Percentiles rank a stretch among this genome's conserved stretches.
Evolutionary conservation across 1,140 invertebrate species (phyloP).

Genomic region (Cotesia glomerata): DNA sequence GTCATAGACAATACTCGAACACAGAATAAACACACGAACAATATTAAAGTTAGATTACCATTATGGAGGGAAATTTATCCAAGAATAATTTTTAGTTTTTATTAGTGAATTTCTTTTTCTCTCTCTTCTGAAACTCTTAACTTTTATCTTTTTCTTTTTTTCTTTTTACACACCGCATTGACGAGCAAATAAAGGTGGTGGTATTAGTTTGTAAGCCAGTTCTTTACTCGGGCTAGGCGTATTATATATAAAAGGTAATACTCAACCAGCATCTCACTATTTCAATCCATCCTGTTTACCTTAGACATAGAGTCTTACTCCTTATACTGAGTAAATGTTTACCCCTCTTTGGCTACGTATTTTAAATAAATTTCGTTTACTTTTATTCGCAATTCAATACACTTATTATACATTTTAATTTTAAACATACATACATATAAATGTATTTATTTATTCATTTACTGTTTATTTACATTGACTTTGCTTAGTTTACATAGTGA

Average conservation of each 20-base stretch:
- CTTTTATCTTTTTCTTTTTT: conserved; percentile 10
- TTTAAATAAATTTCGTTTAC: neutral
- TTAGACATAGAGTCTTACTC: neutral
- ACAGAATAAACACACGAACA: neutral
- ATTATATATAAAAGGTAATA: too few species aligned
- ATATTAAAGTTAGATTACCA: conserved; percentile 12
- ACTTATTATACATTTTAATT: too few species aligned
- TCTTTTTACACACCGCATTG: neutral
- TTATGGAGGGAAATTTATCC: conserved; percentile 45
- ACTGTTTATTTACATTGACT: too few species aligned
- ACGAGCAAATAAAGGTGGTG: neutral
- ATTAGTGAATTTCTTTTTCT: conserved; percentile 16
- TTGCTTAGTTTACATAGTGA: too few species aligned
- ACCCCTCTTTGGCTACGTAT: too few species aligned
- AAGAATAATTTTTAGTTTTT: conserved; percentile 26
- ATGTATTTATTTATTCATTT: too few species aligned
- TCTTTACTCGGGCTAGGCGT: neutral
- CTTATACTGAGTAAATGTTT: neutral
- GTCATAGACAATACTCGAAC: conserved; percentile 17
- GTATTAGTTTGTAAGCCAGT: neutral
- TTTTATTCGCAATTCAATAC: neutral
- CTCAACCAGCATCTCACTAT: too few species aligned
- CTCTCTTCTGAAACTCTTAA: neutral
- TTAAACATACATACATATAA: too few species aligned
- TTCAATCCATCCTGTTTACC: neutral